Evolutionary conservation across 2,797 vertebrate genomes (phyloP).

Genomic region (Mionectes olivaceus): DNA sequence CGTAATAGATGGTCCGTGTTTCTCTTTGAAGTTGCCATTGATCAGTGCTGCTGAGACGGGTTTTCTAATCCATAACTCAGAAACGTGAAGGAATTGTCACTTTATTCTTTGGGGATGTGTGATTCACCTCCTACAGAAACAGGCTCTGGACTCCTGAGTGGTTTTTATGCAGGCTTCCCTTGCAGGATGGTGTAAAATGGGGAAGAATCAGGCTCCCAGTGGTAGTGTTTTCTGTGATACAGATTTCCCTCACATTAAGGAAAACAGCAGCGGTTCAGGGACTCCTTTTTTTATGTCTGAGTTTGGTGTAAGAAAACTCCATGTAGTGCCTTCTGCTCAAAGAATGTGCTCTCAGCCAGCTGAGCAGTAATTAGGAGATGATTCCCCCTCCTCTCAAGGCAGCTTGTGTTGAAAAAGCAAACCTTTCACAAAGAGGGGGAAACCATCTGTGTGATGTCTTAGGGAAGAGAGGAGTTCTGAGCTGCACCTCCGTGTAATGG

Average conservation of each 20-base stretch:
- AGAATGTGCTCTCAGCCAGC: not conserved
- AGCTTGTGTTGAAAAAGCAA: conserved; percentile 1
- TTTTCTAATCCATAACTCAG: conserved; percentile 52
- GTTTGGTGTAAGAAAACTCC: not conserved
- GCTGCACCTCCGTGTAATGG: not conserved
- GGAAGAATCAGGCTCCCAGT: not conserved
- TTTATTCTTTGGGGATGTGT: not conserved
- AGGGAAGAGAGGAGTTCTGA: not conserved
- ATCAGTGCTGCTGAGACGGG: conserved; percentile 40
- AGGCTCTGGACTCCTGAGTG: not conserved
- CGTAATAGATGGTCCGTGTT: conserved; percentile 48
- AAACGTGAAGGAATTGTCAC: conserved; percentile 33
- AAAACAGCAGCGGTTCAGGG: not conserved
- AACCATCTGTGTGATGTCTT: not conserved
- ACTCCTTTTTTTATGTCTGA: not conserved
- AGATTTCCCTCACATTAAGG: not conserved
- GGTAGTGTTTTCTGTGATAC: not conserved
- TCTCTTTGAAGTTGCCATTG: conserved; percentile 57
- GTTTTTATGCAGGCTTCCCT: not conserved
- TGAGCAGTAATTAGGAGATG: not conserved
- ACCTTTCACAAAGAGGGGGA: not conserved
- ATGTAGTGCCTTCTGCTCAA: not conserved
- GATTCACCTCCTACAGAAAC: not conserved
- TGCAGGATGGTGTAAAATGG: not conserved
- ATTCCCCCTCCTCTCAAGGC: not conserved